These are phyloP conservation scores for Hesperophylax magnus DNA, from an alignment of 1,140 invertebrate species.

Conservation along the genomic window DNA sequence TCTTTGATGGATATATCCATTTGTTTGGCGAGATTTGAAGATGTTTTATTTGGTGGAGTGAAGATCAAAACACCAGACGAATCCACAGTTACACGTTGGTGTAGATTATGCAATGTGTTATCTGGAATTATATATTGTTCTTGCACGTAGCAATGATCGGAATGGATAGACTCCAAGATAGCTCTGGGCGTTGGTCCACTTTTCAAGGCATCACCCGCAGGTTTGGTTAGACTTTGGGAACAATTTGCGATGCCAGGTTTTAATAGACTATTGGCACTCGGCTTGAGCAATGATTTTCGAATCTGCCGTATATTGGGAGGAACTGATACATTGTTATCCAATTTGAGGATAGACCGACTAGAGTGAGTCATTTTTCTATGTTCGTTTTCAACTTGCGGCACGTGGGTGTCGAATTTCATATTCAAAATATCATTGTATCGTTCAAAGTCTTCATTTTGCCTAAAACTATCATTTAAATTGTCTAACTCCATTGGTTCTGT, in stretches of 20 bases:
- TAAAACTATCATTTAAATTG: not conserved
- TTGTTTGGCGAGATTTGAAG: no score
- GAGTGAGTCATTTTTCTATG: conserved; percentile 22
- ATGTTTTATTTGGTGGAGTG: not conserved
- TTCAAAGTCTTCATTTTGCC: not conserved
- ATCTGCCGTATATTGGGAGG: not conserved
- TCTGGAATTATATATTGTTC: conserved; percentile 25
- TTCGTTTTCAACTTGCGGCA: not conserved
- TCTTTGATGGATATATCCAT: no score
- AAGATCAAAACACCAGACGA: not conserved
- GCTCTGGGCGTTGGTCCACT: not conserved
- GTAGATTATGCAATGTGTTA: not conserved
- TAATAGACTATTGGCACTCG: conserved; percentile 4
- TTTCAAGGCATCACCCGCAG: no score
- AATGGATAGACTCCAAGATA: conserved; percentile 10
- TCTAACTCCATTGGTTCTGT: conserved; percentile 8
- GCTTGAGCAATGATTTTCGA: conserved; percentile 22
- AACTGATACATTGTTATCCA: not conserved
- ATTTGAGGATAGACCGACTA: conserved; percentile 13
- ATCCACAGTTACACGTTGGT: not conserved
- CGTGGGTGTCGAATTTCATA: not conserved
- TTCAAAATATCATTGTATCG: not conserved
- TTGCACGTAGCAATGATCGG: conserved; percentile 33
- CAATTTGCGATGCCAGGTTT: not conserved
- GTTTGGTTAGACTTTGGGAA: not conserved